Conservation (phyloP, 1,140 invertebrate genomes). For the Spodoptera frugiperda region DNA sequence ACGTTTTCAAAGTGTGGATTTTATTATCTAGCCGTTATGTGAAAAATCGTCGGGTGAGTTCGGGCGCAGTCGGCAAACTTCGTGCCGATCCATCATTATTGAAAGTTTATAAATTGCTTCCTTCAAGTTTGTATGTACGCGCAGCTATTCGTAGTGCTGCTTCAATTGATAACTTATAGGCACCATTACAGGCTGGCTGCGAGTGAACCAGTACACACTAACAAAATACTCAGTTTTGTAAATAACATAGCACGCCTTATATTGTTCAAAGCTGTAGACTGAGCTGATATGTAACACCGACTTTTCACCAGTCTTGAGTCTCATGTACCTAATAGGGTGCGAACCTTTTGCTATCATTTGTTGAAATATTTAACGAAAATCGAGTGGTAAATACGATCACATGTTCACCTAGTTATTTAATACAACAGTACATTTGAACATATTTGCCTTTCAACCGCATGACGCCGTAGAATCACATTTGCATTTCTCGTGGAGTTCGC, state of each 20-base stretch:
- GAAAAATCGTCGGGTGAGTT: slow-evolving; percentile 65
- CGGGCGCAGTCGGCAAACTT: slow-evolving; percentile 60
- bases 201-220: background rate
- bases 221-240: background rate
- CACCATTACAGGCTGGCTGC: slow-evolving; percentile 4
- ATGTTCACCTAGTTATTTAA: background rate
- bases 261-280: too few relatives aligned
- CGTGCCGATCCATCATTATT: slow-evolving; percentile 74
- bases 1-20: slow-evolving; percentile 78
- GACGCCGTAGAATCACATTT: slow-evolving; percentile 11
- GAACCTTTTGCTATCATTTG: background rate
- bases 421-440: background rate
- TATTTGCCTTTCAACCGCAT: slow-evolving; percentile 15
- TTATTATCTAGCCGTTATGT: slow-evolving; percentile 68
- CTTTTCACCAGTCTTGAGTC: too few relatives aligned
- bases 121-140: slow-evolving; percentile 56
- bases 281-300: too few relatives aligned
- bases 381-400: background rate
- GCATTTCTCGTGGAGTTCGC: background rate
- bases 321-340: too few relatives aligned
- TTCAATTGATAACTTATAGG: slow-evolving; percentile 61
- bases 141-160: slow-evolving; percentile 52
- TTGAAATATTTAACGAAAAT: background rate
- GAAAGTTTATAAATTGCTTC: slow-evolving; percentile 82
- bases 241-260: background rate